These are phyloP conservation scores for Helicoverpa zea DNA, from an alignment of 1,140 invertebrate species.

Conservation along the genomic window DNA sequence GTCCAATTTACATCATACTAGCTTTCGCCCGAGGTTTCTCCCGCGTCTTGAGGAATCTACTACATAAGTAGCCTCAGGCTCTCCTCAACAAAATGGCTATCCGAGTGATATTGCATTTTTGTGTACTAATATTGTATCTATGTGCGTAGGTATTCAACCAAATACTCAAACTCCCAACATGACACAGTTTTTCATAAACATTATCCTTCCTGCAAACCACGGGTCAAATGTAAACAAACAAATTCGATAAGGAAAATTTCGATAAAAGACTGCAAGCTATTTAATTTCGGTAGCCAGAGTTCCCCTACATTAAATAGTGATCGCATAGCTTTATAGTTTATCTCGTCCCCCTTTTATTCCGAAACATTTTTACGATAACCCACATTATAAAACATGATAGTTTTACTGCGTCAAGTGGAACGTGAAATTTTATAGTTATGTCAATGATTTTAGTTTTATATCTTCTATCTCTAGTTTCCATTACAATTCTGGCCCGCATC, in stretches of 20 bases:
- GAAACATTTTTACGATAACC: slow-evolving; percentile 32
- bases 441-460: slow-evolving; percentile 36
- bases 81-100: too few relatives aligned
- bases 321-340: slow-evolving; percentile 7
- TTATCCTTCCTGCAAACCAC: too few relatives aligned
- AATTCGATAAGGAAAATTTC: background rate
- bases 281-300: background rate
- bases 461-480: slow-evolving; percentile 2
- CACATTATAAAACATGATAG: slow-evolving; percentile 26
- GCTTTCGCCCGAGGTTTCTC: too few relatives aligned
- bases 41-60: too few relatives aligned
- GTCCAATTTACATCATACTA: too few relatives aligned
- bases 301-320: background rate
- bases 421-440: slow-evolving; percentile 33
- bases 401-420: slow-evolving; percentile 42
- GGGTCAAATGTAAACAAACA: background rate
- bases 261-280: too few relatives aligned
- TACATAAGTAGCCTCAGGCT: too few relatives aligned
- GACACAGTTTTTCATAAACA: too few relatives aligned
- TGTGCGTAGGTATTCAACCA: too few relatives aligned
- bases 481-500: slow-evolving; percentile 35
- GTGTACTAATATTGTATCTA: too few relatives aligned
- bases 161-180: too few relatives aligned
- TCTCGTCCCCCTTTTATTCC: slow-evolving; percentile 23
- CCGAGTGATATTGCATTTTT: too few relatives aligned